Evolutionary conservation across 2,888 invertebrate genomes (phyloP), one percentile per base, ranked within the genome.

Genomic region (Drosophila merina): DNA sequence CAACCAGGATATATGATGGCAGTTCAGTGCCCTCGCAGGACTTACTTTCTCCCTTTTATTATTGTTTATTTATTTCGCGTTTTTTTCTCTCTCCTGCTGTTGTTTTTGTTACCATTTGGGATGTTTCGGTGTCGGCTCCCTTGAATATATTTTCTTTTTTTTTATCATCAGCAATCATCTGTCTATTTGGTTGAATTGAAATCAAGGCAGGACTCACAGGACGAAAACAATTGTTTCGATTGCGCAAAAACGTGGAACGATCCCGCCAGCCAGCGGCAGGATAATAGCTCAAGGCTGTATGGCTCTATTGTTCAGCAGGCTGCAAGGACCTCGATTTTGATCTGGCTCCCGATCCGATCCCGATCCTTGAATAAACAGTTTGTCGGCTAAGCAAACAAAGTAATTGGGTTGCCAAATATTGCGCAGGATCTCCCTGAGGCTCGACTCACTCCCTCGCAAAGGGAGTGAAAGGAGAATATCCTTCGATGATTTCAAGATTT

Each of bases 321-420:
- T 9, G 10, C n/a, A 36, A 10, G 14, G 31, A 47, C 52, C 55
- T 26, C 40, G 40, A 42, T 42, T 25, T 4, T 10, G 20, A 44
- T 44, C 44, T 25, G 25, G 9, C 10, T 36, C 77, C 70, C 66
- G 55, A 57, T 75, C 14, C 14, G 14, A 14, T 14, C 14, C 14
- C 66, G 55, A 57, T 75, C 78, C 79, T 85, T 78, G 79, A 76
- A 76, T 85, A 87, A 82, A 82, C 79, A 77, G 59, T 66, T 66
- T 56, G 79, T 57, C 79, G 87, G 82, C 88, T 85, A 87, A 87
- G 59, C 82, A 81, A 87, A 82, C 86, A 86, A 63, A 50, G 58
- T 82, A 82, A 87, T 82, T 87, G 82, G 82, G 72, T 82, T 82
- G 82, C 88, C 79, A 62, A 81, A 87, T 87, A 87, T 82, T 87